A percentile compares a stretch with the other conserved stretches of the same genome.
phyloP scores from a whole-genome alignment of 2,113 vertebrate species.

The Alosa alosa region DNA sequence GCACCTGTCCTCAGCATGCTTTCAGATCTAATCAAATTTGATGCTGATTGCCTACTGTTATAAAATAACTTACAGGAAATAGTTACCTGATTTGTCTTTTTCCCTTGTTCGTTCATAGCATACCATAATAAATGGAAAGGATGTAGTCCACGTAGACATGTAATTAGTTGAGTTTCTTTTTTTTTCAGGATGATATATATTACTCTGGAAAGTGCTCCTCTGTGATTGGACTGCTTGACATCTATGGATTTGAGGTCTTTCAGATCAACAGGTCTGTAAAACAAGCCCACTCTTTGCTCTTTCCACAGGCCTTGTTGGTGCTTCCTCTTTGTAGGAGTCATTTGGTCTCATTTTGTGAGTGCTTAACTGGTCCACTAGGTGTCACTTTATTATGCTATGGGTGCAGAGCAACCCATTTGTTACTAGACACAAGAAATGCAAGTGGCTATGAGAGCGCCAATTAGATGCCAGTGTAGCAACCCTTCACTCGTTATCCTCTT shows the following conservation, averaged over 20 bases:
- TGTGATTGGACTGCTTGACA: constrained; percentile 90
- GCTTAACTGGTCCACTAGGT: too few relatives aligned
- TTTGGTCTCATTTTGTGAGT: too few relatives aligned
- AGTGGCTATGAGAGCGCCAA: too few relatives aligned
- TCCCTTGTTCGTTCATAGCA: background rate
- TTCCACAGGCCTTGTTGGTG: background rate
- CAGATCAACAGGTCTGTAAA: constrained; percentile 86
- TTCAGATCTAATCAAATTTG: background rate
- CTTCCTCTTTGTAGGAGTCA: background rate
- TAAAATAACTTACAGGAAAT: background rate
- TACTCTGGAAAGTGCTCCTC: constrained; percentile 82
- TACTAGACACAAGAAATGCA: too few relatives aligned
- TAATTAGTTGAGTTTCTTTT: background rate
- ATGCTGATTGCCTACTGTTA: background rate
- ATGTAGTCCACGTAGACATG: too few relatives aligned
- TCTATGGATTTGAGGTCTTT: constrained; percentile 98
- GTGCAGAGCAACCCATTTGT: too few relatives aligned
- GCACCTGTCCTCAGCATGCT: background rate
- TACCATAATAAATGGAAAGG: background rate
- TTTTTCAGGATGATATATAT: constrained; percentile 78
- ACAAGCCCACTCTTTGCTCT: background rate
- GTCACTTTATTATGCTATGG: too few relatives aligned
- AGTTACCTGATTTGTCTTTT: constrained; percentile 1
- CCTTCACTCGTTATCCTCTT: too few relatives aligned
- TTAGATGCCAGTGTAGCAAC: too few relatives aligned